Base-by-base conservation (phyloP, 2,797 vertebrate genomes). In the Thunnus albacares region DNA sequence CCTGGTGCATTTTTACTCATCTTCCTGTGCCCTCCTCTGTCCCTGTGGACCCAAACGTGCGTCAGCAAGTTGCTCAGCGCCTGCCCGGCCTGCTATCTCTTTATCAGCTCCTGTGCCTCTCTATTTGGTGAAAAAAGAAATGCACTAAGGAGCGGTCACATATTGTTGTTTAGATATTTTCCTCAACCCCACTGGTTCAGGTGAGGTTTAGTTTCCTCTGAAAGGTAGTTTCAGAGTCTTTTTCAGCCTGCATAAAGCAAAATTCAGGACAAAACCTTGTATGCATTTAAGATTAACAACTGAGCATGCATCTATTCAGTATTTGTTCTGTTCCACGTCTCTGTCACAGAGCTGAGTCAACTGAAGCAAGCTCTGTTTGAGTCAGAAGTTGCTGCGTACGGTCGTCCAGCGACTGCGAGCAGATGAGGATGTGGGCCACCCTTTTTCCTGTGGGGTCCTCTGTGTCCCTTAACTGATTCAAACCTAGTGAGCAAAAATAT, bases 401-500 rank as follows among this genome's bases (percentile, higher is more conserved):
- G 66, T 57, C 30, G 73, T 51, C 60, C 56, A 6, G 66, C 63
- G 1, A 59, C 22, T 60, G 51, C 0, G 65, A 78, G 82, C 82
- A 52, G 66, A 70, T 45, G 81, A 86, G 58, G 88, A 84, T 77
- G 81, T 71, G 80, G 82, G 80, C 84, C 81, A 80, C 83, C 74
- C 76, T 57, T 47, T 38, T 47, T 79, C 80, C 85, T 71, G 20
- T 47, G 71, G 83, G 87, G 60, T 75, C 73, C 35, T 62, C 75
- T 3, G 18, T 69, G 82, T 90, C 88, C 90, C 89, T 86, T 49
- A 75, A 90, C 90, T 91, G 91, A 90, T 89, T 93, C 84, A 65
- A 75, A 94, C 82, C 78, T 65, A 91, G 82, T 35, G 77, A 87
- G 88, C 89, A 76, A 86, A 90, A 90, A 93, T 84, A 90, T 93